Evolutionary conservation across 2,797 vertebrate species (phyloP), one percentile per base, ranked within the genome.

Genomic region (Acrocephalus scirpaceus): DNA sequence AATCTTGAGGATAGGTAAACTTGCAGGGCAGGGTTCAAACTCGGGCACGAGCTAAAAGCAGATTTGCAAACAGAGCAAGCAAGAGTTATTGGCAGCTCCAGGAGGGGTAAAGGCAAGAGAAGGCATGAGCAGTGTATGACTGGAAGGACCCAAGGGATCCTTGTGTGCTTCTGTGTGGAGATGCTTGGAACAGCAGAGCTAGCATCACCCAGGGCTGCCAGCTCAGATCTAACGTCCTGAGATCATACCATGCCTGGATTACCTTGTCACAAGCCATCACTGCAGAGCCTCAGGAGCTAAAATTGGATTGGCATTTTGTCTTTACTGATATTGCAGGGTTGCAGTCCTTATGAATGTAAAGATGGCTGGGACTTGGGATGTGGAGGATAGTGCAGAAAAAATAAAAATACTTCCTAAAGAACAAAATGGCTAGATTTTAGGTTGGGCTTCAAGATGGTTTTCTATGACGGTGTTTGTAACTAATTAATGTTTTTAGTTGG

Each of bases 231-330:
- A 8, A 56, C 4, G 5, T 48, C 57, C 44, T 65, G 47, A 86
- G 70, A 56, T 54, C 21, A 21, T 53, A 26, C 54, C 20, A 42
- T 84, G 84, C 61, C 91, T 95, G 79, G 71, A 62, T 89, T 95
- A 76, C 64, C 36, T 83, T 95, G 83, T 93, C 92, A 92, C 48
- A 92, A 86, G 21, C 67, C 69, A 75, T 69, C 78, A 50, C 53
- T 80, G 80, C 30, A 51, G 58, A 83, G 53, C 65, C 30, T 79
- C 12, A 8, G 90, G 54, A 70, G 8, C 57, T 87, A 32, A 92
- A 92, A 91, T 90, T 54, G 51, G 75, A 87, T 76, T 93, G 87
- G 17, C 50, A 38, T 92, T 86, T 95, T 92, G 71, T 91, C 78
- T 82, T 84, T 51, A 85, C 36, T n/a, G 54, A 53, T 82, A n/a